Percentiles rank a stretch among this genome's conserved stretches.
Evolutionary conservation across 2,888 invertebrate genomes (phyloP).

Genomic region (Pyrocoelia pectoralis): DNA sequence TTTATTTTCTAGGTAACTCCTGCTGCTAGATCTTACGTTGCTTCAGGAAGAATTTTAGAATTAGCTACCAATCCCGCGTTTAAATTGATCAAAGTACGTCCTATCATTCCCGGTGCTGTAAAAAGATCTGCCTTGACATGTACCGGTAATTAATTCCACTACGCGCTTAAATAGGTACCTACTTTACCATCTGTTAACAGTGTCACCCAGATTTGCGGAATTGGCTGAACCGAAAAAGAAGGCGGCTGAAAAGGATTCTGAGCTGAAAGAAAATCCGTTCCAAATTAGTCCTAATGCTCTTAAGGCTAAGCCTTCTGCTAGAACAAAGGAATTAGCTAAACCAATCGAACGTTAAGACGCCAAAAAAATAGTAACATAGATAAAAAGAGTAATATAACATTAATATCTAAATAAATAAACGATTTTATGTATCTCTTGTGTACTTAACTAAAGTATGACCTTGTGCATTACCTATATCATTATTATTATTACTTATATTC

Average conservation of each 20-base stretch:
- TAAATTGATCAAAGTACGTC: conserved; percentile 28
- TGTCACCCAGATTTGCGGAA: conserved; percentile 47
- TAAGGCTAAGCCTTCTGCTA: conserved; percentile 60
- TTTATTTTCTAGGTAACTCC: conserved; percentile 53
- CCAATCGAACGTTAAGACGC: conserved; percentile 50
- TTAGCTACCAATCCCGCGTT: conserved; percentile 57
- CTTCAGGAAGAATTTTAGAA: conserved; percentile 59
- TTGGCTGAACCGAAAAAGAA: conserved; percentile 54
- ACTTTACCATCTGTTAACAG: conserved; percentile 35
- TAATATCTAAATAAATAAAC: no score
- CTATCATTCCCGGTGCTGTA: conserved; percentile 30
- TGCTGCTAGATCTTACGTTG: conserved; percentile 59
- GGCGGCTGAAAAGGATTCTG: conserved; percentile 55
- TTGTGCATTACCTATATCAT: no score
- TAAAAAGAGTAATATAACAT: no score
- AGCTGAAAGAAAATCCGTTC: conserved; percentile 62
- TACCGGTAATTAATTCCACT: not conserved
- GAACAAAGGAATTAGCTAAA: conserved; percentile 61
- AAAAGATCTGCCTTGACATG: conserved; percentile 35
- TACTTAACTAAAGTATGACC: no score
- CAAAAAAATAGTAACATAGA: not conserved
- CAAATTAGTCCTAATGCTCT: conserved; percentile 61
- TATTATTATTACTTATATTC: no score
- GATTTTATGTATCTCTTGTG: no score
- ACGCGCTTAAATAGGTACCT: not conserved